Evolutionary conservation across 2,113 vertebrate genomes (phyloP), one percentile per base, ranked within the genome.

Genomic region (Dicentrarchus labrax): DNA sequence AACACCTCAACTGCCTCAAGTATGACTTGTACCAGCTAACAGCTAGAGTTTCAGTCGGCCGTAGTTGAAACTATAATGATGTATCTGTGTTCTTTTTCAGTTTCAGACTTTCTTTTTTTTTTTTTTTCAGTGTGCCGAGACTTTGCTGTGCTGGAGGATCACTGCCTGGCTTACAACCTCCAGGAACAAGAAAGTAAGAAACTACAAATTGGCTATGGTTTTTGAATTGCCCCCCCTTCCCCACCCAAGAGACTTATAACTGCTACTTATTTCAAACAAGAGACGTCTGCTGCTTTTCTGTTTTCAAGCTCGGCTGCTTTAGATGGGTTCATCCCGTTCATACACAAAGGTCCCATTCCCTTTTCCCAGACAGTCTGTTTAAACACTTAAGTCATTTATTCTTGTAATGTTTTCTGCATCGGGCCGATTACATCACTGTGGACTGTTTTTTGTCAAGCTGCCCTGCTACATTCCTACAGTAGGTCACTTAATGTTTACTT

Each of bases 161-260:
- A 98, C 93, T 97, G 96, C 41, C 94, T 99, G 94, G 98, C 98
- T 48, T 96, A 99, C 92, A 99, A 95, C 85, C 96, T 99, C 61
- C 98, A 99, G 93, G 98, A 99, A 73, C 98, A 99, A 91, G 98
- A 99, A 86, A 99, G 98, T 99, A 96, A 97, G 97, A 75, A 24
- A 65, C n/a, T 19, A 16, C 96, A 89, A 17, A 50, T 59, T 48
- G 50, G 2, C 41, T 72, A 56, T 53, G 38, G 30, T n/a, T 65
- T 21, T 48, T 56, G 0, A 15, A 41, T 82, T 72, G 1, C 61
- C 22, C 4, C 11, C 8, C 24, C 16, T 39, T 21, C 17, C 64
- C 36, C 22, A 2, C 7, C 38, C 0, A 47, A 48, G 11, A 8
- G 48, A 76, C 0, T 12, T 12, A 6, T 56, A 43, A 45, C 21